Evolutionary conservation across 2,113 vertebrate species (phyloP), one percentile per base, ranked within the genome.

Genomic region (Ifrita kowaldi): DNA sequence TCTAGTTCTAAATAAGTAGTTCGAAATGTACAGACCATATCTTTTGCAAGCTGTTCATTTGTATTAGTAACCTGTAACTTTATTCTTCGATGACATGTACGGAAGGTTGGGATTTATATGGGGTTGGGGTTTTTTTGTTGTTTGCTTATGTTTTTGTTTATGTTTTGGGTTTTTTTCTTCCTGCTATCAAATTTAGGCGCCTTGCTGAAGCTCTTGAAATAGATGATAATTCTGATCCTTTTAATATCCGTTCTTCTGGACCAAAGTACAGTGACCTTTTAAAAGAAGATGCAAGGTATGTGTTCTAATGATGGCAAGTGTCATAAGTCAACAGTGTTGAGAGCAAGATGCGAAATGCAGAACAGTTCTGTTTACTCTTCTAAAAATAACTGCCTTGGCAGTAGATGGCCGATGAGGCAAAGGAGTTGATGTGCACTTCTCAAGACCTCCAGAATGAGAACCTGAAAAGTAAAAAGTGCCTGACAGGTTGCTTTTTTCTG

Each of bases 151-250:
- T 2, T 63, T 74, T 73, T 91, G 27, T 82, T 83, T 83, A 41
- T 11, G 3, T 89, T 76, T 64, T 80, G 35, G n/a, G 1, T 0
- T 33, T 78, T 68, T 94, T 42, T 23, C 17, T 16, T 80, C 10
- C 18, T 33, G 10, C 30, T 2, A 7, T 86, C 49, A 69, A 80
- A 95, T 70, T 41, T n/a, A 98, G 98, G 60, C 98, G 98, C 30
- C 96, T 99, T 97, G 99, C 99, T 26, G 99, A 99, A 91, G 99
- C 99, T 27, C 97, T 99, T 90, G 98, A 99, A 97, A 99, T 99
- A 60, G 98, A 98, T 95, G 97, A 98, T 10, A 98, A 98, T 62
- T 98, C 98, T 41, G 99, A 99, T 97, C 99, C 99, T 75, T 99
- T 99, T 97, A 99, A 98, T 52, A 28, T 97, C 44, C 98, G 98